Conservation (phyloP, 2,888 invertebrate genomes). For the Linnaemya tessellans region DNA sequence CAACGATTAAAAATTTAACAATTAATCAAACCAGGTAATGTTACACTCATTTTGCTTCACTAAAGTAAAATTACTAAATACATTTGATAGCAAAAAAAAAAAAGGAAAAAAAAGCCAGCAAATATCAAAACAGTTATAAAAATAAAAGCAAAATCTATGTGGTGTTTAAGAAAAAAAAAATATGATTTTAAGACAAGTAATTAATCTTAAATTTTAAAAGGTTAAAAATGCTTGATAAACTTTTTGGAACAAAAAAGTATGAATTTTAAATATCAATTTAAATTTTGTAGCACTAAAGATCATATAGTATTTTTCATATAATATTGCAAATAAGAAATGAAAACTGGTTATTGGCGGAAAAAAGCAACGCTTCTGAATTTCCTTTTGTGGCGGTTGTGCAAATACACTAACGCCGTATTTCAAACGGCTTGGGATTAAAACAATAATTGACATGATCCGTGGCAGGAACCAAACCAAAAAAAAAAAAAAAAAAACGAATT, state of each 20-base stretch:
- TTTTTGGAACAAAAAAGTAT: background rate
- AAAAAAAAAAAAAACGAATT: background rate
- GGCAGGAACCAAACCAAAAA: background rate
- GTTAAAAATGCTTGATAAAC: slow-evolving; percentile 41
- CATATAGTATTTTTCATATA: background rate
- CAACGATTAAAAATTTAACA: slow-evolving; percentile 35
- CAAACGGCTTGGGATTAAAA: too few species aligned
- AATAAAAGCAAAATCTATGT: slow-evolving; percentile 10
- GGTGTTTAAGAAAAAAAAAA: slow-evolving; percentile 3
- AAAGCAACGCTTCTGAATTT: background rate
- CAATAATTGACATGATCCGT: background rate
- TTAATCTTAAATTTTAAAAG: slow-evolving; percentile 65
- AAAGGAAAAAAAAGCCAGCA: background rate
- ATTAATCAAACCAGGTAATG: slow-evolving; percentile 41
- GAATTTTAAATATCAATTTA: slow-evolving; percentile 31
- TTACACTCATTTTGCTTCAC: slow-evolving; percentile 7
- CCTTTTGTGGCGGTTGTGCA: background rate
- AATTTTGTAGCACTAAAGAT: background rate
- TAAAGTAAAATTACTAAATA: slow-evolving; percentile 24
- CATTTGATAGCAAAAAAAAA: background rate
- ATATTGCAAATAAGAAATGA: background rate
- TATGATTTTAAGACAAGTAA: slow-evolving; percentile 53
- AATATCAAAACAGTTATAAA: background rate
- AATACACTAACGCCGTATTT: background rate
- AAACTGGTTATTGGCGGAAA: background rate